Evolutionary conservation across 2,113 vertebrate genomes (phyloP).

Genomic region (Paradoxurus hermaphroditus): DNA sequence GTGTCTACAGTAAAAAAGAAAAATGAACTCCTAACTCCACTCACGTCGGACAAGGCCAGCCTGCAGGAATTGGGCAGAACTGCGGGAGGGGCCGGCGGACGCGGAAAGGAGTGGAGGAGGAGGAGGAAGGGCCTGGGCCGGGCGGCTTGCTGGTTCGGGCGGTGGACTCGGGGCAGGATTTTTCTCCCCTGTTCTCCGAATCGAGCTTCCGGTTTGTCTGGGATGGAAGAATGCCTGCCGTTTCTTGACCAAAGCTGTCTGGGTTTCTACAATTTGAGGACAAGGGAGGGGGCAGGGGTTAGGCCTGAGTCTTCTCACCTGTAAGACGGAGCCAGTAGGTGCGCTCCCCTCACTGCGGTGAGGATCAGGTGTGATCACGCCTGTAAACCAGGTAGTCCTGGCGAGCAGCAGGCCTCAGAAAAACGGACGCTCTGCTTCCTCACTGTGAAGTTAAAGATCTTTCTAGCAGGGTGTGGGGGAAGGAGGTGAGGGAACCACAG

Average conservation of each 20-base stretch:
- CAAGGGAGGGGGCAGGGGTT: no score
- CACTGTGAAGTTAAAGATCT: neutral
- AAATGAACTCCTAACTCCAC: neutral
- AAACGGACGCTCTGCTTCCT: neutral
- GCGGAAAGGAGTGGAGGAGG: rapidly evolving
- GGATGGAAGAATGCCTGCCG: neutral
- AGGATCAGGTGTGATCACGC: neutral
- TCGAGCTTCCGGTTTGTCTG: neutral
- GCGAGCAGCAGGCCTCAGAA: neutral
- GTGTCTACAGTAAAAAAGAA: neutral
- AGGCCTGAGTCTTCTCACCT: neutral
- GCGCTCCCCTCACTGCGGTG: rapidly evolving
- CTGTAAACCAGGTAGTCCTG: rapidly evolving
- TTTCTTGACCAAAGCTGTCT: neutral
- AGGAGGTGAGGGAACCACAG: rapidly evolving
- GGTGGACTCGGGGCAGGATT: neutral
- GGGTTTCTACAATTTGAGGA: neutral
- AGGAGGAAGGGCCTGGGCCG: neutral
- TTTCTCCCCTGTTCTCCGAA: neutral
- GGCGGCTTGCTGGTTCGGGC: rapidly evolving
- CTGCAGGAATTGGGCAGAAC: neutral
- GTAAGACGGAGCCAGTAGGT: neutral
- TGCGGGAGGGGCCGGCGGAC: neutral
- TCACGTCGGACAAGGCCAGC: neutral
- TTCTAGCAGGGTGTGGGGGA: neutral